A percentile compares a stretch with the other conserved stretches of the same genome.
Conservation (phyloP, 1,140 invertebrate species). For the Lepidurus couesii region DNA sequence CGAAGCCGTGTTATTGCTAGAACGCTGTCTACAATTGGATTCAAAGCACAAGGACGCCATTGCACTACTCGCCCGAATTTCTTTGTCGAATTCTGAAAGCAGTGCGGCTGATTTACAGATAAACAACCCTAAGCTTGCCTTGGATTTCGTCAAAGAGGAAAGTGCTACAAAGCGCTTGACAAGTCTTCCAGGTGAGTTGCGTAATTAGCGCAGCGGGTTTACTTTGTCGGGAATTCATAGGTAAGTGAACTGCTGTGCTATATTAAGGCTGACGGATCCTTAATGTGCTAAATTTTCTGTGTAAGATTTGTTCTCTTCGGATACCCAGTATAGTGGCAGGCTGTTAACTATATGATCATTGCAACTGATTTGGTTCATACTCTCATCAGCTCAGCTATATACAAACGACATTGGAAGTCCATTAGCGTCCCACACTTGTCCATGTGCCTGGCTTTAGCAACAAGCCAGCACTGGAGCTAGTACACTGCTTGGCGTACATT, state of each 20-base stretch:
- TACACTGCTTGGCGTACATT: conserved; percentile 23
- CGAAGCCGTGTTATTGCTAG: conserved; percentile 60
- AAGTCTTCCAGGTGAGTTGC: background rate
- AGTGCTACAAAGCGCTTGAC: background rate
- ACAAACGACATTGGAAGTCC: too few species aligned
- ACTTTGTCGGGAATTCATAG: background rate
- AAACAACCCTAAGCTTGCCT: background rate
- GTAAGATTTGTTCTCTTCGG: too few species aligned
- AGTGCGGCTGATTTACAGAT: background rate
- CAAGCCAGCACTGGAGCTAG: background rate
- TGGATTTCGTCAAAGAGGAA: background rate
- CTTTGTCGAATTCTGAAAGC: background rate
- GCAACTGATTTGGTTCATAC: too few species aligned
- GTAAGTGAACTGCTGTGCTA: too few species aligned
- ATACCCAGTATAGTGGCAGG: too few species aligned
- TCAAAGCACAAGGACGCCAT: conserved; percentile 40
- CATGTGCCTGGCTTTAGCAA: too few species aligned
- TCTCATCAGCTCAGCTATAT: too few species aligned
- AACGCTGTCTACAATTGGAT: conserved; percentile 58
- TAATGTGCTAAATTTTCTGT: too few species aligned
- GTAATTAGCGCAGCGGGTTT: background rate
- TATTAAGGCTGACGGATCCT: too few species aligned
- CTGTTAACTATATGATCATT: too few species aligned
- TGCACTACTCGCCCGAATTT: conserved; percentile 6
- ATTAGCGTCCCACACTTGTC: too few species aligned